Percentiles rank a stretch among this genome's conserved stretches.
Evolutionary conservation across 2,113 vertebrate genomes (phyloP).

Genomic region (Platichthys stellatus): DNA sequence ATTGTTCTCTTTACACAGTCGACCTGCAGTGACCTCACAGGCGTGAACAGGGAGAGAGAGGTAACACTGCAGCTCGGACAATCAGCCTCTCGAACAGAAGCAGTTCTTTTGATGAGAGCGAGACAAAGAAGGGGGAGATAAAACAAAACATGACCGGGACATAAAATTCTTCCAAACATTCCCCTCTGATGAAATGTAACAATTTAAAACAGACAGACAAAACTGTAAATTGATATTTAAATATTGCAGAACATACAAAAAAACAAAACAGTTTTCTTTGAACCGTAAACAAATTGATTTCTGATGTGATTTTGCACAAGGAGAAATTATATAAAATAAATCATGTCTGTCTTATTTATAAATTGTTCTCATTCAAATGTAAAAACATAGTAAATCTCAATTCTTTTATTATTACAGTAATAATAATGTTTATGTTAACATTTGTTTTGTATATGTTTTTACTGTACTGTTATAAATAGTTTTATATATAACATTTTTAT

Average conservation of each 20-base stretch:
- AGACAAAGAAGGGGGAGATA: not conserved
- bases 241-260: slow-evolving; percentile 74
- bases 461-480: slow-evolving; percentile 84
- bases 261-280: slow-evolving; percentile 52
- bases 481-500: slow-evolving; percentile 72
- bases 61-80: not conserved
- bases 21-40: slow-evolving; percentile 40
- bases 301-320: slow-evolving; percentile 66
- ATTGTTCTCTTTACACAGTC: slow-evolving; percentile 28
- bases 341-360: slow-evolving; percentile 72
- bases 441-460: slow-evolving; percentile 79
- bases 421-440: slow-evolving; percentile 72
- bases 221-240: slow-evolving; percentile 69
- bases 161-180: slow-evolving; percentile 41
- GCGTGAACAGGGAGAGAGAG: slow-evolving; percentile 24
- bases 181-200: slow-evolving; percentile 56
- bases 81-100: slow-evolving; percentile 6
- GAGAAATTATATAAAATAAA: slow-evolving; percentile 79
- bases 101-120: slow-evolving; percentile 24
- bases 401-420: slow-evolving; percentile 66
- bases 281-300: slow-evolving; percentile 78
- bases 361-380: slow-evolving; percentile 77
- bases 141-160: not conserved
- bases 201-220: slow-evolving; percentile 60
- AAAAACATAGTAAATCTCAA: slow-evolving; percentile 75